phyloP scores from a whole-genome alignment of 2,113 vertebrate genomes.

The Gymnobelideus leadbeateri region DNA sequence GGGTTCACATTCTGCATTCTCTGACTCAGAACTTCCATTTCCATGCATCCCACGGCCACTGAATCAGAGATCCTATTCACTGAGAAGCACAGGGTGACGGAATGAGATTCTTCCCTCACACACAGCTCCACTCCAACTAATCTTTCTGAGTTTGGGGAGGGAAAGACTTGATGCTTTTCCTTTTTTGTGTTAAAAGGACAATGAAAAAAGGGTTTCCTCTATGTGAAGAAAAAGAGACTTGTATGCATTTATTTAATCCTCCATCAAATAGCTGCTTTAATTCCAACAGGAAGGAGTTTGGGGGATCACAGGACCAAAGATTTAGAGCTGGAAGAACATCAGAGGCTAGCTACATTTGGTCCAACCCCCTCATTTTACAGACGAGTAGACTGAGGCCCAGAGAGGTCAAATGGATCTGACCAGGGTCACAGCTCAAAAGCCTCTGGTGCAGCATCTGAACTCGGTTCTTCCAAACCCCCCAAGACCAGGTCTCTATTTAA shows the following conservation, averaged over 20 bases:
- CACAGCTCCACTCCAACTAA: background rate
- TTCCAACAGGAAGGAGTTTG: background rate
- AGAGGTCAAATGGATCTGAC: background rate
- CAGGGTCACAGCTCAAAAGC: background rate
- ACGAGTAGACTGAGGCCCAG: background rate
- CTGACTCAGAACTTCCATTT: background rate
- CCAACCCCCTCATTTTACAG: background rate
- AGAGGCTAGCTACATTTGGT: background rate
- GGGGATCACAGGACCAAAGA: background rate
- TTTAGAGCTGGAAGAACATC: background rate
- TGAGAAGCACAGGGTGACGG: background rate
- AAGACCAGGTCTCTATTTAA: background rate
- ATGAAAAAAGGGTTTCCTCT: background rate
- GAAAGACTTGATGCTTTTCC: background rate
- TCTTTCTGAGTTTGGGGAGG: background rate
- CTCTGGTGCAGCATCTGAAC: background rate
- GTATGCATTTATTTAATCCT: background rate
- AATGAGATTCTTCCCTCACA: background rate
- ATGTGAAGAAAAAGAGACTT: background rate
- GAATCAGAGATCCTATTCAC: background rate
- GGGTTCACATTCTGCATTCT: background rate
- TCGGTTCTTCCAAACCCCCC: background rate
- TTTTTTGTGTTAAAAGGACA: conserved; percentile 6
- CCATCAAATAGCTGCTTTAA: background rate
- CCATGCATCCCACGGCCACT: background rate